Conservation (phyloP, 2,888 invertebrate genomes). For the Agrochola lychnidis region DNA sequence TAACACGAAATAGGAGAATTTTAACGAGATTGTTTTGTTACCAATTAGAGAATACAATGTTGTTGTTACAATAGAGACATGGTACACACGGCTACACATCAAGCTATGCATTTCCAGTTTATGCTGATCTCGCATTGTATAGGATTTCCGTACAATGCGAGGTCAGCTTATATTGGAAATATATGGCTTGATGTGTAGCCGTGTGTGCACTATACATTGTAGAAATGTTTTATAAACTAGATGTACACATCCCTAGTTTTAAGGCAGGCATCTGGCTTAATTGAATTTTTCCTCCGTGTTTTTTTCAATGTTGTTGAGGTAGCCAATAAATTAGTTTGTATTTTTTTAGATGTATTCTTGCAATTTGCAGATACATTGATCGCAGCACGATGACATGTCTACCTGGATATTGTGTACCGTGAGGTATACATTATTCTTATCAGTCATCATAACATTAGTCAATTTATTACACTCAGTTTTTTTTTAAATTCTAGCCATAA, state of each 20-base stretch:
- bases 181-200: no score
- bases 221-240: not conserved
- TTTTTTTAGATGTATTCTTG: not conserved
- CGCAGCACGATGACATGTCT: no score
- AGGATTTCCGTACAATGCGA: no score
- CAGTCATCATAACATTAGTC: not conserved
- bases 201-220: not conserved
- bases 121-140: no score
- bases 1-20: slow-evolving; percentile 26
- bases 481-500: not conserved
- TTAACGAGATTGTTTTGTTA: slow-evolving; percentile 10
- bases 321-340: not conserved
- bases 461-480: not conserved
- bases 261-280: slow-evolving; percentile 4
- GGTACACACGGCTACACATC: no score
- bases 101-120: no score
- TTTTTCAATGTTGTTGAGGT: not conserved
- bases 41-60: slow-evolving; percentile 18
- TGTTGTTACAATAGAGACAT: not conserved
- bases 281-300: not conserved
- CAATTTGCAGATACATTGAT: not conserved
- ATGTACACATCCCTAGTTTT: slow-evolving; percentile 12
- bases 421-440: not conserved
- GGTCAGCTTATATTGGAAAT: no score
- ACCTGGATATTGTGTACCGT: not conserved